These are phyloP conservation scores for Odobenus rosmarus DNA, from an alignment of 2,113 vertebrate species.

Conservation along the genomic window DNA sequence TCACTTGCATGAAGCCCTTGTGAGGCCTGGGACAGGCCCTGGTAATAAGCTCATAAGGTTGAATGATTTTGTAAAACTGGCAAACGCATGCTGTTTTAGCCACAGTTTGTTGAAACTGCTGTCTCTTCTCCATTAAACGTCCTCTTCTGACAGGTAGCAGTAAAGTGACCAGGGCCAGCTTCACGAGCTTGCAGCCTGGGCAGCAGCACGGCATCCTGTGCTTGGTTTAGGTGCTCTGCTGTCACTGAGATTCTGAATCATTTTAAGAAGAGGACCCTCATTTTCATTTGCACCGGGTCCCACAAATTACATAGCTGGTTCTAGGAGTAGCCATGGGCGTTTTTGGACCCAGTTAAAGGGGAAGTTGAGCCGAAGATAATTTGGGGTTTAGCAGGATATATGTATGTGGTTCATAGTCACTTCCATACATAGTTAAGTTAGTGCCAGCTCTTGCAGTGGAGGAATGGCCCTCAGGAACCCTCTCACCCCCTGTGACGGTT, in stretches of 20 bases:
- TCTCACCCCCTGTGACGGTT: not conserved
- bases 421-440: not conserved
- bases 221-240: not conserved
- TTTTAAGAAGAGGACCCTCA: not conserved
- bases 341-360: constrained; percentile 20
- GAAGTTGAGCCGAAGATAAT: not conserved
- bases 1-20: not conserved
- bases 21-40: not conserved
- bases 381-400: not conserved
- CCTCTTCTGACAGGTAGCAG: not conserved
- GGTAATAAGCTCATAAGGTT: not conserved
- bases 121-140: not conserved
- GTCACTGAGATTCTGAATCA: not conserved
- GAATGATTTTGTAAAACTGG: not conserved
- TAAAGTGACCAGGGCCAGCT: not conserved
- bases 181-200: not conserved
- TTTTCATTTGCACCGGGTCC: not conserved
- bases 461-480: not conserved
- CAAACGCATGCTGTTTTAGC: not conserved
- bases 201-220: rapidly evolving
- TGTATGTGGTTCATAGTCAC: not conserved
- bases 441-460: not conserved
- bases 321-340: not conserved
- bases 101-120: not conserved
- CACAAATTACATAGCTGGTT: not conserved